Percentiles rank a stretch among this genome's conserved stretches.
Evolutionary conservation across 1,140 invertebrate genomes (phyloP).

Genomic region (Daktulosphaira vitifoliae): DNA sequence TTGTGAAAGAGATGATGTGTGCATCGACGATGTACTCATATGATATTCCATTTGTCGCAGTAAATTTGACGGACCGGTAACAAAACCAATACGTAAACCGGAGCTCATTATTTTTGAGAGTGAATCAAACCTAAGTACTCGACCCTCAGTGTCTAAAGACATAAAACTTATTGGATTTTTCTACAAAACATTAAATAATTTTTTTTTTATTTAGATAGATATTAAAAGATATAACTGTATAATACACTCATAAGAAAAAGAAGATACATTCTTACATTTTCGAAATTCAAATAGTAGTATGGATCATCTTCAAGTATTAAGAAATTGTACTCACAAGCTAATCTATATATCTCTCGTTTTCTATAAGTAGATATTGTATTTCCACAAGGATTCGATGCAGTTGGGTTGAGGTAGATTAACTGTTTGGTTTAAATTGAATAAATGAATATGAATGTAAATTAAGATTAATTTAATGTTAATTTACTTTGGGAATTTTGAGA

Average conservation of each 20-base stretch:
- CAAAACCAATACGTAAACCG: constrained; percentile 59
- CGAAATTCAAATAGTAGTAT: constrained; percentile 67
- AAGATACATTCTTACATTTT: constrained; percentile 39
- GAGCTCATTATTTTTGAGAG: constrained; percentile 69
- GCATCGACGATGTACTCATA: constrained; percentile 62
- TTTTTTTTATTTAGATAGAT: not conserved
- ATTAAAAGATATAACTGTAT: no score
- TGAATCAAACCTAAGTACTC: constrained; percentile 69
- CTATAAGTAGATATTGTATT: constrained; percentile 55
- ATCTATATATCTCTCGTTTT: constrained; percentile 59
- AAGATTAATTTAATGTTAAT: no score
- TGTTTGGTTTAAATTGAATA: constrained; percentile 36
- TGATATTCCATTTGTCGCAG: constrained; percentile 57
- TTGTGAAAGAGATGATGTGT: constrained; percentile 61
- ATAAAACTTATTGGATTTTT: constrained; percentile 57
- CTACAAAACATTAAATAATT: constrained; percentile 36
- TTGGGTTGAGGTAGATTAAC: constrained; percentile 54
- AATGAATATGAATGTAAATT: not conserved
- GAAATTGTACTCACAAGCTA: constrained; percentile 66
- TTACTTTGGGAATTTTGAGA: constrained; percentile 6
- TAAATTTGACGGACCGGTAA: constrained; percentile 57
- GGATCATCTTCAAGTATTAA: constrained; percentile 74
- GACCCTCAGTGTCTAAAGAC: constrained; percentile 63
- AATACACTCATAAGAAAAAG: no score
- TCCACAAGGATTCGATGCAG: constrained; percentile 62